These are phyloP conservation scores for Schizopygopsis pylzovi DNA, from an alignment of 2,797 vertebrate species.

Conservation along the genomic window DNA sequence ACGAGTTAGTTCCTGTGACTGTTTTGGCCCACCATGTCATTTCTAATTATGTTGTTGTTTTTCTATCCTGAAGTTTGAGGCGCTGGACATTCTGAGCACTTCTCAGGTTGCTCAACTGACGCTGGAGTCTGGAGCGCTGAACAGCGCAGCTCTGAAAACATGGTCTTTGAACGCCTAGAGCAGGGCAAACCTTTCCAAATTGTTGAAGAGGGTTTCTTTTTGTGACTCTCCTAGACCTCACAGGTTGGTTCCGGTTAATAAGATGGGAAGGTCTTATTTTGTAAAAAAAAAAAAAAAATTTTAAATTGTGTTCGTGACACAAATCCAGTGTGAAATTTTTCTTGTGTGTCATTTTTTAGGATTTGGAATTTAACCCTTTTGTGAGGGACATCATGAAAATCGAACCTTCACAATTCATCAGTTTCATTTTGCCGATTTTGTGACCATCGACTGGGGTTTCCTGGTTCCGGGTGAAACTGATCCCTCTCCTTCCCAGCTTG, in stretches of 20 bases:
- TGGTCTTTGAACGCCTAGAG: neutral
- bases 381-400: neutral
- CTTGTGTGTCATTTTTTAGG: neutral
- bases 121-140: conserved; percentile 15
- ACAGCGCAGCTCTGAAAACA: conserved; percentile 22
- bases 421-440: no score
- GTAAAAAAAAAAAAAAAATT: no score
- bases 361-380: neutral
- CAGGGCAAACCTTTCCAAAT: conserved; percentile 58
- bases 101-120: no score
- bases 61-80: no score
- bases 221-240: conserved; percentile 42
- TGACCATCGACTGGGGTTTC: conserved; percentile 23
- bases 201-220: conserved; percentile 60
- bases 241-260: conserved; percentile 35
- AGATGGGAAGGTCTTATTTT: no score
- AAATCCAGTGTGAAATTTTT: no score
- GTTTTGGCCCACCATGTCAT: neutral
- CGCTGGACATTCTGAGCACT: no score
- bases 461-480: conserved; percentile 63
- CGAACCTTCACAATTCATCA: neutral
- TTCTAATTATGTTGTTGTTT: no score
- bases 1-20: neutral
- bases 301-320: rapidly evolving
- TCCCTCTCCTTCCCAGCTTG: conserved; percentile 61